A percentile compares a stretch with the other conserved stretches of the same genome.
Conservation (phyloP, 2,888 invertebrate species). For the Liodrosophila aerea region DNA sequence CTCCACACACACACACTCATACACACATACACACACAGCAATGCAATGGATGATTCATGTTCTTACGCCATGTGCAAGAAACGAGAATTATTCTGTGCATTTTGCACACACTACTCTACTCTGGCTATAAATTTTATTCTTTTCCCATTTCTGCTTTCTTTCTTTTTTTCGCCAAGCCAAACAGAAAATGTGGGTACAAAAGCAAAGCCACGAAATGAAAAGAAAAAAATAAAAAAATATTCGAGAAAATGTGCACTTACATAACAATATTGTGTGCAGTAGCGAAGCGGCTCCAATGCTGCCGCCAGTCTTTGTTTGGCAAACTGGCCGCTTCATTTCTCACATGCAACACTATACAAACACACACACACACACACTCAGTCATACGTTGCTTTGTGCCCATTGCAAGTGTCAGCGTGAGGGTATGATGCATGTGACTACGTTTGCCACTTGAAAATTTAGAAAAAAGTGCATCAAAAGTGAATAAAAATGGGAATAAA, state of each 20-base stretch:
- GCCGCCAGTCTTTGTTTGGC: conserved; percentile 44
- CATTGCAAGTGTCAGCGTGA: neutral
- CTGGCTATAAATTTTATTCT: no score
- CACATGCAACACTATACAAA: conserved; percentile 45
- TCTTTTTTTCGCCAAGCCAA: conserved; percentile 49
- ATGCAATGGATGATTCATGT: conserved; percentile 51
- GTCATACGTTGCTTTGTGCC: conserved; percentile 2
- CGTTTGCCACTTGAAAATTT: no score
- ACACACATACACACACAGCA: conserved; percentile 15
- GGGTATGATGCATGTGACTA: neutral
- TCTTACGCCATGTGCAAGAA: conserved; percentile 2
- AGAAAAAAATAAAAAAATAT: conserved; percentile 27
- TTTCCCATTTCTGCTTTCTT: no score
- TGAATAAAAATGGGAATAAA: no score
- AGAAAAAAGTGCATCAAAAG: no score
- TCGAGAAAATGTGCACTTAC: conserved; percentile 49
- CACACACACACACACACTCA: no score
- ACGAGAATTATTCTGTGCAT: conserved; percentile 3
- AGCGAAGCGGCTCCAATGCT: conserved; percentile 45
- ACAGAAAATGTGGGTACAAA: no score
- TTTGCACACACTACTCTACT: conserved; percentile 47
- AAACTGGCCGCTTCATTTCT: conserved; percentile 36
- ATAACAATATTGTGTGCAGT: conserved; percentile 29
- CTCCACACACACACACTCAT: conserved; percentile 33
- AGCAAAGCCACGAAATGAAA: conserved; percentile 14